These are phyloP conservation scores for Sphaeridia pumilis DNA, from an alignment of 2,888 invertebrate species.

Conservation along the genomic window DNA sequence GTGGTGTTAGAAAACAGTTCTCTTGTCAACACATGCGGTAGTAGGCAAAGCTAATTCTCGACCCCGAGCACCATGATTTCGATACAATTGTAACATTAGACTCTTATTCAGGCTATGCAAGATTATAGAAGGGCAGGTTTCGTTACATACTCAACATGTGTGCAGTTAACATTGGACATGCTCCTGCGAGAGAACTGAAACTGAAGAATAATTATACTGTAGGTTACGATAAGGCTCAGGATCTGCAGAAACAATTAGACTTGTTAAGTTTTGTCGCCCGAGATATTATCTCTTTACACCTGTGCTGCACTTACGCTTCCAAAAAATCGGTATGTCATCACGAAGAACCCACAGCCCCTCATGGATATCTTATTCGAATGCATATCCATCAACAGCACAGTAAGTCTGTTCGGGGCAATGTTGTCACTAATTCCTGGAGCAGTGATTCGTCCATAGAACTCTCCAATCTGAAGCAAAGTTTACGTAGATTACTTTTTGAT, in stretches of 20 bases:
- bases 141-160: neutral
- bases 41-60: too few relatives aligned
- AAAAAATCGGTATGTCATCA: conserved; percentile 10
- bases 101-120: too few relatives aligned
- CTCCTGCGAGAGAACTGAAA: conserved; percentile 8
- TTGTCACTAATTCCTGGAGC: neutral
- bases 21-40: too few relatives aligned
- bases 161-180: conserved; percentile 5
- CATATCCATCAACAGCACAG: conserved; percentile 9
- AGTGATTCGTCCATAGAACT: conserved; percentile 5
- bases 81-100: too few relatives aligned
- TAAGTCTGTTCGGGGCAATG: neutral
- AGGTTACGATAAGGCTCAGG: conserved; percentile 8
- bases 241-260: too few relatives aligned
- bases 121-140: too few relatives aligned
- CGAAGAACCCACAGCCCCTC: conserved; percentile 10
- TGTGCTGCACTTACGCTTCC: conserved; percentile 11
- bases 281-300: too few relatives aligned
- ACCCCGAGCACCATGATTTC: too few relatives aligned
- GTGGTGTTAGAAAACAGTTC: too few relatives aligned
- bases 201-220: conserved; percentile 9
- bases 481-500: too few relatives aligned
- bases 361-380: conserved; percentile 7
- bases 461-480: conserved; percentile 4
- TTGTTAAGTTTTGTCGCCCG: too few relatives aligned